Base-by-base conservation (phyloP, 2,113 vertebrate genomes). In the Choloepus hoffmanni region DNA sequence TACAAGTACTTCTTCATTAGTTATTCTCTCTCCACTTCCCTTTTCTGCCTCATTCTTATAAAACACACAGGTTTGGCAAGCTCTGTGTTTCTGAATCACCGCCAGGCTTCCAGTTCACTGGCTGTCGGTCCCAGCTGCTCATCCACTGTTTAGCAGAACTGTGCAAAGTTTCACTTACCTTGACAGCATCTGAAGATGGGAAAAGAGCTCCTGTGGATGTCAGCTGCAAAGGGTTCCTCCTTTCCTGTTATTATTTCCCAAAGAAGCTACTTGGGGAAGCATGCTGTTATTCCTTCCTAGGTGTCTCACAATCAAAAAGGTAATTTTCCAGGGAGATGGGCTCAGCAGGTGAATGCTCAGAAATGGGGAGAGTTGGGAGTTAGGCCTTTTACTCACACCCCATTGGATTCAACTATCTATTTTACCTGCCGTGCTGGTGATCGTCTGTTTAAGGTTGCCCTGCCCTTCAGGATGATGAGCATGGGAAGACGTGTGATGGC, bases 11-110 rank as follows among this genome's bases (percentile, higher is more conserved):
- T 87, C 68, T 85, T 84, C 30, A 16, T 72, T 88, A 90, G 72
- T 92, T 72, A 79, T 55, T 28, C 23, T 81, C 50, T 65, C 62
- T 76, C 88, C 63, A 19, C 55, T 76, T 95, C 58, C 85, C 65
- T 76, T 78, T 45, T 48, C 91, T 67, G 82, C 60, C 74, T 15
- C 62, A 68, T 62, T 73, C 91, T 88, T 58, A 28, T 15, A 43
- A 74, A 81, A 26, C 53, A 24, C 83, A 5, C 65, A 14, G 65
- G 85, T 15, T 70, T 5, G 33, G 74, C 74, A 8, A 58, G 63
- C 81, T 11, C 85, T 23, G 30, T 14, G 70, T 18, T n/a, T 68
- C 85, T 90, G 85, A 78, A 28, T 73, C 85, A 40, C 48, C 0
- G 4, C 87, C 77, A 36, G 70, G 26, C 76, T 12, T 10, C 28